These are phyloP conservation scores for Drosophila sturtevanti DNA, from an alignment of 1,140 invertebrate genomes.

Conservation along the genomic window DNA sequence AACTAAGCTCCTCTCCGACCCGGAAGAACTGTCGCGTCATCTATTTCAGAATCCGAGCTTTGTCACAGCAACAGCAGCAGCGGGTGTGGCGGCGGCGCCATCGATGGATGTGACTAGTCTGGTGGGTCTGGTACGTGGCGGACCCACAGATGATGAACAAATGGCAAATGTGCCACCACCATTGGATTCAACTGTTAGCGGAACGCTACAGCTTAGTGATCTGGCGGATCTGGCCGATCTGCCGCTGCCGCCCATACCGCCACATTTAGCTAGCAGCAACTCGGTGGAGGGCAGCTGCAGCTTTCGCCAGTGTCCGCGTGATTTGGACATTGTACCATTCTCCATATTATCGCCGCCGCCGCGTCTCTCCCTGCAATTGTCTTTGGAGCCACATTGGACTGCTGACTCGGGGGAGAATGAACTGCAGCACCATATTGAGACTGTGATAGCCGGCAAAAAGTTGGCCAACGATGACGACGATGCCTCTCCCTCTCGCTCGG, in stretches of 20 bases:
- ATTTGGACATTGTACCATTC: conserved; percentile 78
- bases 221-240: conserved; percentile 69
- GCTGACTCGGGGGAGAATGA: conserved; percentile 17
- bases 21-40: conserved; percentile 91
- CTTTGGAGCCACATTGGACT: conserved; percentile 59
- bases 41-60: conserved; percentile 86
- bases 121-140: conserved; percentile 66
- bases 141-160: conserved; percentile 55
- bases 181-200: background rate
- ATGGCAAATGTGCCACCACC: conserved; percentile 48
- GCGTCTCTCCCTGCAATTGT: conserved; percentile 61
- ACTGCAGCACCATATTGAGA: conserved; percentile 54
- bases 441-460: conserved; percentile 74
- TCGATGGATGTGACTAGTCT: conserved; percentile 54
- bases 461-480: conserved; percentile 51
- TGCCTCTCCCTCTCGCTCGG: conserved; percentile 43
- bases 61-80: conserved; percentile 61
- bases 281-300: conserved; percentile 25
- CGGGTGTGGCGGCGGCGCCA: conserved; percentile 39
- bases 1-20: conserved; percentile 91
- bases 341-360: conserved; percentile 77
- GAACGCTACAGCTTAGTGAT: conserved; percentile 14
- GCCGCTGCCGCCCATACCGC: conserved; percentile 75
- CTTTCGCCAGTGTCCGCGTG: conserved; percentile 50
- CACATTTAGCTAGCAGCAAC: conserved; percentile 27